These are phyloP conservation scores for Globodera ellingtonae DNA, from an alignment of 1,140 invertebrate species.

Conservation along the genomic window DNA sequence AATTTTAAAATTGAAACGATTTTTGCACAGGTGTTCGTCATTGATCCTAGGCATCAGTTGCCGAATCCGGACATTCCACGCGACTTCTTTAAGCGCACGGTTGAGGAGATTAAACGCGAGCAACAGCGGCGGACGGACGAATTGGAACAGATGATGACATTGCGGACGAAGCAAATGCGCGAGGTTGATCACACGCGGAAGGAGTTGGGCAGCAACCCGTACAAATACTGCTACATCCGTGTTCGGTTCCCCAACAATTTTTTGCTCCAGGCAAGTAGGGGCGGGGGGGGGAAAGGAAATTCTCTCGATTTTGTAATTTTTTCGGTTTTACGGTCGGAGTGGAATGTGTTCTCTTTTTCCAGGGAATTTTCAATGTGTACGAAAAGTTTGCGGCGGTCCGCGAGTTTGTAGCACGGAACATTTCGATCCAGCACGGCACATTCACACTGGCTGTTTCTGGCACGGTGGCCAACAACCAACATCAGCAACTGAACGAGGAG, in stretches of 20 bases:
- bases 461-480: slow-evolving; percentile 13
- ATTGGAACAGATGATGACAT: slow-evolving; percentile 43
- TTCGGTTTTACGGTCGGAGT: too few relatives aligned
- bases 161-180: slow-evolving; percentile 46
- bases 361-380: slow-evolving; percentile 50
- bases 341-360: not conserved
- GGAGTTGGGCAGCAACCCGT: slow-evolving; percentile 17
- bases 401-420: slow-evolving; percentile 33
- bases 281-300: slow-evolving; percentile 1
- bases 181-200: slow-evolving; percentile 31
- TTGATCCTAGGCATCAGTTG: slow-evolving; percentile 46
- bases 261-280: slow-evolving; percentile 39
- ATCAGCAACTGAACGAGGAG: slow-evolving; percentile 7
- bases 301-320: slow-evolving; percentile 9
- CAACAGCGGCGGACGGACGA: slow-evolving; percentile 34
- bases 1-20: not conserved
- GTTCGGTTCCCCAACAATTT: slow-evolving; percentile 51
- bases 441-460: slow-evolving; percentile 28
- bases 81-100: slow-evolving; percentile 41
- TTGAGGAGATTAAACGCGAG: slow-evolving; percentile 37
- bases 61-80: slow-evolving; percentile 41
- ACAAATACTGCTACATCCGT: slow-evolving; percentile 51
- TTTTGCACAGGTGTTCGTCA: slow-evolving; percentile 32
- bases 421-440: slow-evolving; percentile 26
- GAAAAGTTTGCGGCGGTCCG: slow-evolving; percentile 34